Evolutionary conservation across 2,888 invertebrate genomes (phyloP), one percentile per base, ranked within the genome.

Genomic region (Tryphoninae sp.): DNA sequence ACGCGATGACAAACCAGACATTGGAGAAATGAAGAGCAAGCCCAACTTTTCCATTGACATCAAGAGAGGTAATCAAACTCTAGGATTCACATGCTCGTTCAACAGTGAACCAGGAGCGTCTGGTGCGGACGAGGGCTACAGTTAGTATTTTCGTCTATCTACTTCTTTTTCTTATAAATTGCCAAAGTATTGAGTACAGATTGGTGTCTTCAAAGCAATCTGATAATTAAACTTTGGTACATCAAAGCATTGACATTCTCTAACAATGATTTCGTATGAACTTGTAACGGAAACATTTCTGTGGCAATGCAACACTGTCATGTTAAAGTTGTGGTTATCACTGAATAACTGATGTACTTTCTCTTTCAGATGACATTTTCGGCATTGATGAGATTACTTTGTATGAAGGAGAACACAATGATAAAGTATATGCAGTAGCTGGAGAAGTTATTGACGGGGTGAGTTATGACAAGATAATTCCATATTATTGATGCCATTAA

Each of bases 361-460:
- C 8, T 71, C 71, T 64, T 93, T 13, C 91, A 97, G 97, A 96
- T 93, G 98, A 98, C 89, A 93, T 97, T 11, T 98, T 98, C 90
- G 96, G 97, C 67, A 98, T 99, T 86, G 98, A 98, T 89, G 99
- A 99, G 93, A 94, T 99, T 81, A 96, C 97, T 3, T 94, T 99
- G 81, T 97, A 95, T 91, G 95, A 97, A 85, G 98, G 98, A 19
- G 96, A 97, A 87, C 96, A 96, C 95, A 95, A 95, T 81, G 97
- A 98, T 84, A 96, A 96, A 88, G 95, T 96, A 11, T 97, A 98
- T 88, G 96, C 97, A 2, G 98, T 98, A 7, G 96, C 97, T 78
- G 98, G 98, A 64, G 98, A 98, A 90, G 97, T 98, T 81, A 94
- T 99, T 74, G 99, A 99, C 93, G 98, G 98, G 88, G 98, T 98